phyloP scores from a whole-genome alignment of 2,797 vertebrate genomes.

The Pampus argenteus region DNA sequence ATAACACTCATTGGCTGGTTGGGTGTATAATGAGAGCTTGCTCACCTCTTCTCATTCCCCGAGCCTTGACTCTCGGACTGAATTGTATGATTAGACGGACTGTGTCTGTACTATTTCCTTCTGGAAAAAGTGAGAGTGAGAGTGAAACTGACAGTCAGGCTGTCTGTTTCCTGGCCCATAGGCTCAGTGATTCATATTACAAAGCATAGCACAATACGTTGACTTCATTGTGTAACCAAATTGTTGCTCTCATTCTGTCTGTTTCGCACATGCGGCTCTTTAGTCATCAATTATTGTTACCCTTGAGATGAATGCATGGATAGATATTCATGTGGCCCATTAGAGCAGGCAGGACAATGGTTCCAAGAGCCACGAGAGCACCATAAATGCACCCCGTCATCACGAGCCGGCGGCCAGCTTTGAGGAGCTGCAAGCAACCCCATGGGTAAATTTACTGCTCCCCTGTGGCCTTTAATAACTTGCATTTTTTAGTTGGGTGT shows the following conservation, averaged over 20 bases:
- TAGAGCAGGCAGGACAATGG: conserved; percentile 17
- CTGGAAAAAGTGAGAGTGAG: conserved; percentile 76
- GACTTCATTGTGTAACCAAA: conserved; percentile 65
- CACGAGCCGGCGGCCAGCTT: conserved; percentile 42
- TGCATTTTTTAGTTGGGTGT: conserved; percentile 63
- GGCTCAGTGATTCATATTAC: conserved; percentile 67
- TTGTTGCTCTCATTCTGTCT: conserved; percentile 70
- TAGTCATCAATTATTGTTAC: conserved; percentile 53
- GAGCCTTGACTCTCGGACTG: conserved; percentile 53
- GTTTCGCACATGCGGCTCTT: conserved; percentile 57
- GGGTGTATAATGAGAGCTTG: conserved; percentile 50
- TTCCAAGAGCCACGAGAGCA: conserved; percentile 34
- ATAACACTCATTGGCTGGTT: conserved; percentile 59
- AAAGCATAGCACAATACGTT: conserved; percentile 68
- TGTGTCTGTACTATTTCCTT: conserved; percentile 73
- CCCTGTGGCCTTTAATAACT: conserved; percentile 59
- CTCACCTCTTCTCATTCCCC: conserved; percentile 63
- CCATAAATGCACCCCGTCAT: conserved; percentile 49
- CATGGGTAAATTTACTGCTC: conserved; percentile 60
- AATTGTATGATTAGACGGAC: conserved; percentile 68
- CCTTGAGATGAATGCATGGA: conserved; percentile 43
- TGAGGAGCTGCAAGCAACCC: conserved; percentile 53
- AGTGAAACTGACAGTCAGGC: conserved; percentile 71
- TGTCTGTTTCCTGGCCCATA: conserved; percentile 72
- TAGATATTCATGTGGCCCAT: conserved; percentile 41